A percentile compares a stretch with the other conserved stretches of the same genome.
These are phyloP conservation scores for Actinernus sp. DNA, from an alignment of 92 coral and sea anemone genomes.

Conservation along the genomic window DNA sequence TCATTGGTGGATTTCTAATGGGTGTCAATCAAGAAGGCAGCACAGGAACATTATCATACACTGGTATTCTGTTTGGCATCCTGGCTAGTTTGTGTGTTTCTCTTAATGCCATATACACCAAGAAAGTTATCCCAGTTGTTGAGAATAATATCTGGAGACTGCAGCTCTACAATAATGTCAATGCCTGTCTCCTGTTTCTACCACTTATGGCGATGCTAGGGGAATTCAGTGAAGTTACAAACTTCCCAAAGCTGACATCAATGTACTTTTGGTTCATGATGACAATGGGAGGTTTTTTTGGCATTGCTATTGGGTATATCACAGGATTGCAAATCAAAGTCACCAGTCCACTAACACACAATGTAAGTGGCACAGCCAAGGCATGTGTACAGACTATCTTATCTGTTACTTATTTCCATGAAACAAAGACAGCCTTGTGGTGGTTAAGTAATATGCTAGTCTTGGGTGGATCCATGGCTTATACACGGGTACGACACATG, in stretches of 20 bases:
- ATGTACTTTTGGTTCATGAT: conserved; percentile 93
- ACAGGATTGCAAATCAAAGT: conserved; percentile 97
- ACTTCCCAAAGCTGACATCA: conserved; percentile 72
- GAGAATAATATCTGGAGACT: conserved; percentile 98
- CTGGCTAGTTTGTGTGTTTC: conserved; percentile 98
- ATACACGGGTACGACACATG: conserved; percentile 82
- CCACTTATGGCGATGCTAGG: conserved; percentile 89
- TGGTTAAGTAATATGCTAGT: conserved; percentile 94
- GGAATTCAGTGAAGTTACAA: conserved; percentile 66
- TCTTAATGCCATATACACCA: conserved; percentile 95
- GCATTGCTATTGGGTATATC: conserved; percentile 95
- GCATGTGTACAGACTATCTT: conserved; percentile 98
- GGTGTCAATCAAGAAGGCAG: conserved; percentile 95
- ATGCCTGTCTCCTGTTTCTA: conserved; percentile 85
- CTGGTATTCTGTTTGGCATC: conserved; percentile 89
- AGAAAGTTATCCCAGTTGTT: conserved; percentile 87
- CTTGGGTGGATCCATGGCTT: conserved; percentile 86
- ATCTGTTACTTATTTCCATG: conserved; percentile 83
- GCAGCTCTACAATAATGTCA: conserved; percentile 96
- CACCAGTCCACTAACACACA: conserved; percentile 97
- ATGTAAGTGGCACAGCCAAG: conserved; percentile 99
- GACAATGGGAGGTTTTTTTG: conserved; percentile 92
- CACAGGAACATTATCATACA: conserved; percentile 72
- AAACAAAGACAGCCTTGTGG: conserved; percentile 90
- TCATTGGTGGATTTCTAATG: conserved; percentile 89